Base-by-base conservation (phyloP, 2,797 vertebrate genomes). In the Leucoraja ocellata region DNA sequence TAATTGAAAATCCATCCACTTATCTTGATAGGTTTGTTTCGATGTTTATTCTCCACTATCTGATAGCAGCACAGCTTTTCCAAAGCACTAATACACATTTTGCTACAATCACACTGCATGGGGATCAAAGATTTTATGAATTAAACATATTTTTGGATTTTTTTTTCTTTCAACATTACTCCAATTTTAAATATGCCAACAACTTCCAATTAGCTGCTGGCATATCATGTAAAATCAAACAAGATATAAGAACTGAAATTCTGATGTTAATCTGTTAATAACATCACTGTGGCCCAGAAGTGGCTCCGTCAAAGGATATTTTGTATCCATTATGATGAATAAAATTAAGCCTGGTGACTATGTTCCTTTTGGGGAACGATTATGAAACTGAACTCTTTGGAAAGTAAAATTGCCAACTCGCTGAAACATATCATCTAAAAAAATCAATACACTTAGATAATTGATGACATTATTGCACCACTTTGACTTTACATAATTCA, bases 231-330 rank as follows among this genome's bases (percentile, higher is more conserved):
- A 68, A 65, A 65, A 9, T 63, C 18, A 14, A 86, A 86, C n/a
- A 14, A 4, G 13, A 18, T 88, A 36, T n/a, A 36, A 8, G 63
- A 88, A 88, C 28, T 8, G n/a, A 63, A 32, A 63, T n/a, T 32
- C 58, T 86, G 83, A 13, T 5, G 61, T 63, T 63, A n/a, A 13
- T 32, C 58, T 63, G n/a, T 63, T 86, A 63, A 86, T 65, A 86
- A 86, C 25, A 63, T 28, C 63, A 13, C 28, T n/a, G 28, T 28
- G 58, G 61, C 83, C 13, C 81, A 46, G 5, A 63, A 63, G 9
- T 61, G 83, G 28, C n/a, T 63, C 61, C n/a, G 63, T 86, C 81
- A 84, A 84, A 84, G 10, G 46, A 54, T 54, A 84, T 86, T 86
- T 63, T 86, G 58, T 61, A 63, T 86, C 58, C 83, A 63, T 32